A percentile compares a stretch with the other conserved stretches of the same genome.
Evolutionary conservation across 2,113 vertebrate species (phyloP).

Genomic region (Mirounga angustirostris): DNA sequence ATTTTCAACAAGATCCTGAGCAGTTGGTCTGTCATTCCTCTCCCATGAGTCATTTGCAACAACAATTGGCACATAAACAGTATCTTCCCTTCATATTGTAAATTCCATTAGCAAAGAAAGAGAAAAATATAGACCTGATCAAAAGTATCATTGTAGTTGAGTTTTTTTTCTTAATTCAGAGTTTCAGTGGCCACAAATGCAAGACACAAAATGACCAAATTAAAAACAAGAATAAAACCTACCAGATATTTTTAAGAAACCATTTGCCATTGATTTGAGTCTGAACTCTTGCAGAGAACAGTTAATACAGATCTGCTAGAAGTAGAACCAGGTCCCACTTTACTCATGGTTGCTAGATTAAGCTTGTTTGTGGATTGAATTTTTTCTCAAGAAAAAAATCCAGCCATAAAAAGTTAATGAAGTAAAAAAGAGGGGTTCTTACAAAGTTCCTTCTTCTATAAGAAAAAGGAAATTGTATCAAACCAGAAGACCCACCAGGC

Average conservation of each 20-base stretch:
- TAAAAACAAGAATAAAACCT: not conserved
- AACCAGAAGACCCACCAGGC: not conserved
- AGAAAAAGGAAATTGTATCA: not conserved
- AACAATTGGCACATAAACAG: not conserved
- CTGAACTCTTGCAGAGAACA: not conserved
- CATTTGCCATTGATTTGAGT: not conserved
- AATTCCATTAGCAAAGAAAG: not conserved
- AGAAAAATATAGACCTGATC: not conserved
- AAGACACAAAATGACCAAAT: not conserved
- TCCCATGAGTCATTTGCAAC: not conserved
- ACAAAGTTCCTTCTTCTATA: not conserved
- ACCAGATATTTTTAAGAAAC: not conserved
- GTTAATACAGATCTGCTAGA: not conserved
- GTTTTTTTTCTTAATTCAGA: not conserved
- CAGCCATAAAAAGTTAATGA: not conserved
- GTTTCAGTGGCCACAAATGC: not conserved
- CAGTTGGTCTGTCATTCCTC: not conserved
- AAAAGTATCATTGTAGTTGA: not conserved
- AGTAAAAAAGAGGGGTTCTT: not conserved
- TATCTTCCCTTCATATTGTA: no score
- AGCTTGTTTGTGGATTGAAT: not conserved
- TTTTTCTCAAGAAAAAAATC: not conserved
- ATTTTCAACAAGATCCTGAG: not conserved
- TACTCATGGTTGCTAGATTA: not conserved
- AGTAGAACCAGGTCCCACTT: not conserved